Base-by-base conservation (phyloP, 2,888 invertebrate genomes). In the Troilus luridus region DNA sequence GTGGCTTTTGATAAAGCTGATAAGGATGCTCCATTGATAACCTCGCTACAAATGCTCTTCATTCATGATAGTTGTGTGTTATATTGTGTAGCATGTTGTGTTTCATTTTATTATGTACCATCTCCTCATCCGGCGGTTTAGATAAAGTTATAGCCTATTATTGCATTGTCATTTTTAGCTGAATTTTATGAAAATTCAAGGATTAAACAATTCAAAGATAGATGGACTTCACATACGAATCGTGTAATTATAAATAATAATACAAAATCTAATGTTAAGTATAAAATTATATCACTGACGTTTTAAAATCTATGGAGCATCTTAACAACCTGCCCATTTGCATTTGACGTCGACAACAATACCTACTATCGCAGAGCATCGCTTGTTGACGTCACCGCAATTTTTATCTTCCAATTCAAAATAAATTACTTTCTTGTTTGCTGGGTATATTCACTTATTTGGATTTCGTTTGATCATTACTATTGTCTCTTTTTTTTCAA, bases 11-110 rank as follows among this genome's bases (percentile, higher is more conserved):
- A 89, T 89, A 89, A 89, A 41, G n/a, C 54, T 89, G 85, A 85
- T 85, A 85, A 85, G 56, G 62, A 17, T 88, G 60, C 88, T 62
- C 89, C 89, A 89, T 89, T 89, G 89, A 89, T 89, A 89, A 67
- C 89, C 85, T 85, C 56, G 56, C 21, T n/a, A 58, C 85, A 56
- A 85, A 85, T 85, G n/a, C 58, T 85, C 85, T 77, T 58, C 85
- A 85, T 85, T 85, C 85, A 85, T 56, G 56, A 85, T 7, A 58
- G 17, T 21, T 56, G 24, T 21, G 19, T 56, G 56, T n/a, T 72
- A 27, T 41, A 11, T n/a, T 3, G 67, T n/a, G 67, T 67, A 67
- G 19, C n/a, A n/a, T 67, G 12, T 56, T 0, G 3, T n/a, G 11
- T 3, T 1, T n/a, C 5, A n/a, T 3, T 56, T 85, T 85, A n/a